phyloP scores from a whole-genome alignment of 2,797 vertebrate species.

The Poliocrania exsul region DNA sequence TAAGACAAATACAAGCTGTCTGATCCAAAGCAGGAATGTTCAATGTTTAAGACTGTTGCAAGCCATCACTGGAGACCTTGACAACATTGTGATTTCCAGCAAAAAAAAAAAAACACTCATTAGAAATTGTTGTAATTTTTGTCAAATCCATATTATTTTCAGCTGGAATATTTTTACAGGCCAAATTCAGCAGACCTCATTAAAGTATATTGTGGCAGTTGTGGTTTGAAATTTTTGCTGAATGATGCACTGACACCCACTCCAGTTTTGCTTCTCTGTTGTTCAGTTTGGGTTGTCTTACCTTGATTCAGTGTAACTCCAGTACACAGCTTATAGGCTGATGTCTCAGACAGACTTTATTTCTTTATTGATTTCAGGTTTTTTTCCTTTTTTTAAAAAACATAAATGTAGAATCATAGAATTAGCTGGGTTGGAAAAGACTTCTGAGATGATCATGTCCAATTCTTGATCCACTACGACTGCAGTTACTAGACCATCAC shows the following conservation, averaged over 20 bases:
- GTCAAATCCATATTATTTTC: not conserved
- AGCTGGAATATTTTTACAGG: not conserved
- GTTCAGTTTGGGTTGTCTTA: not conserved
- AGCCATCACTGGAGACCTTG: not conserved
- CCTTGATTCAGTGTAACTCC: not conserved
- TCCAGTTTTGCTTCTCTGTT: not conserved
- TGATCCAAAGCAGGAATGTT: not conserved
- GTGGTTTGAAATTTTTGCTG: not conserved
- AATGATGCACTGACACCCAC: not conserved
- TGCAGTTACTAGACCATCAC: too few relatives aligned
- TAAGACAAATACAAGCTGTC: not conserved
- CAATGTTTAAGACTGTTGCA: not conserved
- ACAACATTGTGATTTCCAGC: not conserved
- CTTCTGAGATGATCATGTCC: too few relatives aligned
- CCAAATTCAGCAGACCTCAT: not conserved
- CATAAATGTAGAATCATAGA: too few relatives aligned
- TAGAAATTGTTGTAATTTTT: not conserved
- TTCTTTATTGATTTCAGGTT: not conserved
- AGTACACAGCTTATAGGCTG: not conserved
- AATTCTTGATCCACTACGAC: too few relatives aligned
- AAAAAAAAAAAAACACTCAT: too few relatives aligned
- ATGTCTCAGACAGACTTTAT: not conserved
- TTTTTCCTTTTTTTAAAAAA: too few relatives aligned
- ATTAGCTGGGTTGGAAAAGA: too few relatives aligned
- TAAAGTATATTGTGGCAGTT: not conserved